A percentile compares a stretch with the other conserved stretches of the same genome.
Evolutionary conservation across 2,797 vertebrate species (phyloP).

Genomic region (Selene dorsalis): DNA sequence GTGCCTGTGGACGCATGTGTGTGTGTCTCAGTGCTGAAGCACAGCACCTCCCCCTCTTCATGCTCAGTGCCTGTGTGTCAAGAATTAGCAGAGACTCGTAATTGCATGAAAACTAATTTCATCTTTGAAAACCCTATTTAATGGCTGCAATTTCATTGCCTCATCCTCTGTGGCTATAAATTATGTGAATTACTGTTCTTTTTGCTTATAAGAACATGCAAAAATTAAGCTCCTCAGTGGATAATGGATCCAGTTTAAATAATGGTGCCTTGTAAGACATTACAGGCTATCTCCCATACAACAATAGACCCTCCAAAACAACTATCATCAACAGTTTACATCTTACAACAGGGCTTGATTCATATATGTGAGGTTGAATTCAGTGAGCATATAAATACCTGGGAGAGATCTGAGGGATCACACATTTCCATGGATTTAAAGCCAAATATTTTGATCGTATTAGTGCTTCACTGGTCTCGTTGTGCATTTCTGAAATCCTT

Average conservation of each 20-base stretch:
- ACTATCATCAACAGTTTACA: conserved; percentile 34
- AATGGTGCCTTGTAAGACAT: conserved; percentile 60
- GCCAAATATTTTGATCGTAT: background rate
- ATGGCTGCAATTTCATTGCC: conserved; percentile 75
- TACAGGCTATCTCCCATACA: conserved; percentile 34
- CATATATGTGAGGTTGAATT: conserved; percentile 23
- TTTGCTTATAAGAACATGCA: conserved; percentile 68
- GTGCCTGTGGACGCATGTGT: conserved; percentile 24
- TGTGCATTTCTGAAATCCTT: background rate
- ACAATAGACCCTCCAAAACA: conserved; percentile 43
- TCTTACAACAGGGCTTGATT: conserved; percentile 12
- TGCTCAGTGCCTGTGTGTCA: conserved; percentile 70
- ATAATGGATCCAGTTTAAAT: conserved; percentile 74
- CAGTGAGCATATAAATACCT: conserved; percentile 14
- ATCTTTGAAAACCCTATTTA: conserved; percentile 80
- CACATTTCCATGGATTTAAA: conserved; percentile 14
- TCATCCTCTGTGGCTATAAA: conserved; percentile 74
- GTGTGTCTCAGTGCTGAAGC: conserved; percentile 21
- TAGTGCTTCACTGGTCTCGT: background rate
- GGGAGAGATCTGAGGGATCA: conserved; percentile 14
- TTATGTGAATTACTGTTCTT: conserved; percentile 75
- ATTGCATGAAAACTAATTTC: conserved; percentile 83
- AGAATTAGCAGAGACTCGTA: conserved; percentile 78
- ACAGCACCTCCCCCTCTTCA: conserved; percentile 52
- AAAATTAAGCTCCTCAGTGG: conserved; percentile 69